Evolutionary conservation across 2,888 invertebrate genomes (phyloP), one percentile per base, ranked within the genome.

Genomic region (Machimus rusticus): DNA sequence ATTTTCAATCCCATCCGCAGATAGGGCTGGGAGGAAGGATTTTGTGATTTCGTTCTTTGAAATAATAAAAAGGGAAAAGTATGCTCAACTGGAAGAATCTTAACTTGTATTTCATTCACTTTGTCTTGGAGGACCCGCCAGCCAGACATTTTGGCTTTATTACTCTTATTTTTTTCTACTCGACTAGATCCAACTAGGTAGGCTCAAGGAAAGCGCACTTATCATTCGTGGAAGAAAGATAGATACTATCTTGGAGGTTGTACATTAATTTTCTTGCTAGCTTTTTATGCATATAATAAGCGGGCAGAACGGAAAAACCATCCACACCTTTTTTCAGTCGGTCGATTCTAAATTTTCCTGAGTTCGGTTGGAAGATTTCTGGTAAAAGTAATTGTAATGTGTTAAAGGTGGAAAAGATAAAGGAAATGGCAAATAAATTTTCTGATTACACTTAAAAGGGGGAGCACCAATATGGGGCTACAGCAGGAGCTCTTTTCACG

Each of bases 331-430:
- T 66, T 55, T 66, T 23, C 28, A 23, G 19, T 23, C 23, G 19
- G 28, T 16, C 37, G 66, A 19, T 66, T 66, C 14, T 37, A 84
- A 66, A 84, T 84, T 66, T 84, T 84, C 82, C 66, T 66, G 23
- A 39, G 81, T 82, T 34, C 34, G 14, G 74, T 74, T 39, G 16
- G 23, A 74, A 37, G 55, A 57, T 37, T 19, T 39, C 23, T 28
- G 85, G 85, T 46, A n/a, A 39, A 46, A 28, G 28, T 85, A 74
- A 74, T 85, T 85, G 85, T 85, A 85, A 85, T 85, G 85, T 78
- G 86, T 78, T 74, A 77, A 87, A 87, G 87, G 87, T 87, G 87
- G 66, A 66, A 85, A 87, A 74, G 87, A 87, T 87, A 78, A 81
- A 79, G 66, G 74, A 66, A 87, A 81, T 81, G 66, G 78, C 74